phyloP scores from a whole-genome alignment of 1,140 invertebrate genomes.

The Platyscapa corneri region DNA sequence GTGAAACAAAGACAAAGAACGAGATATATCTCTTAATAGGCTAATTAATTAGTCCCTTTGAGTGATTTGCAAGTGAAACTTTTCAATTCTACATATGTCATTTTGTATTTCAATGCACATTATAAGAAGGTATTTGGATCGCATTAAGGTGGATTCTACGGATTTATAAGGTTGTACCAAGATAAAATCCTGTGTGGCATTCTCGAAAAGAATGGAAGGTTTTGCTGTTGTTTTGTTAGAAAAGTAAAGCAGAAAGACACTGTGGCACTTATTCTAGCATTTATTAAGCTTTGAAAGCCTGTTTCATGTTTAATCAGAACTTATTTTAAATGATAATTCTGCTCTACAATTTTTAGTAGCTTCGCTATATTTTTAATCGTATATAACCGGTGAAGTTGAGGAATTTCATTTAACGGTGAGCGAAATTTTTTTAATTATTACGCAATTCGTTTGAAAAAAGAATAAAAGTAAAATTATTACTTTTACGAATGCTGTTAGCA shows the following conservation, averaged over 20 bases:
- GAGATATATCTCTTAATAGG: slow-evolving; percentile 3
- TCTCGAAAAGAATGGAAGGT: neutral
- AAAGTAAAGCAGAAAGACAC: neutral
- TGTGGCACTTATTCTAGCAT: neutral
- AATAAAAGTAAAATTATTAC: slow-evolving; percentile 24
- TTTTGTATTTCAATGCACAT: neutral
- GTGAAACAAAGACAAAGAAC: neutral
- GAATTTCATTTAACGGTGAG: slow-evolving; percentile 26
- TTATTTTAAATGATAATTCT: slow-evolving; percentile 27
- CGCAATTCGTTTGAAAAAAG: neutral
- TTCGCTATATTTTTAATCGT: neutral
- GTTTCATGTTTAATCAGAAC: neutral
- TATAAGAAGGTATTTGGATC: neutral
- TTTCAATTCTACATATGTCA: neutral
- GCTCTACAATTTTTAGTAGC: neutral
- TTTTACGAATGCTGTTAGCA: neutral
- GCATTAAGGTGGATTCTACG: neutral
- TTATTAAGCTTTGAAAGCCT: slow-evolving; percentile 27
- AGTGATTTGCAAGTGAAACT: neutral
- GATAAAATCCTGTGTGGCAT: neutral
- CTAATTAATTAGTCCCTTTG: slow-evolving; percentile 48
- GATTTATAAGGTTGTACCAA: neutral
- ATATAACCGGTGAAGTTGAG: neutral
- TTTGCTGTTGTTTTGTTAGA: neutral
- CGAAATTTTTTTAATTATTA: slow-evolving; percentile 27